Evolutionary conservation across 2,797 vertebrate genomes (phyloP).

Genomic region (Xerus rutilus): DNA sequence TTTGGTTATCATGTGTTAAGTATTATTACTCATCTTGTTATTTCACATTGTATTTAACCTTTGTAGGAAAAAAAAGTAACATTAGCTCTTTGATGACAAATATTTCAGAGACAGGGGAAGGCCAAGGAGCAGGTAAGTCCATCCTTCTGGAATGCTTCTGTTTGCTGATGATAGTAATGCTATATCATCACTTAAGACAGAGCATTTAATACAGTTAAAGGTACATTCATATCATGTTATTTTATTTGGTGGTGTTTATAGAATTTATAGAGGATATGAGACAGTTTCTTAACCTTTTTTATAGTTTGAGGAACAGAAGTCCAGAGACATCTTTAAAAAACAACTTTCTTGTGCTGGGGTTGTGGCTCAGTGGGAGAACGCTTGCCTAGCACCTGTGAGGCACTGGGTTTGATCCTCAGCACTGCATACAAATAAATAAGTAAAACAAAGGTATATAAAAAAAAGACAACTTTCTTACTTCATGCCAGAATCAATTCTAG

Average conservation of each 20-base stretch:
- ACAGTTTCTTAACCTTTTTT: neutral
- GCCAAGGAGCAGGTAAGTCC: neutral
- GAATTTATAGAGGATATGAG: neutral
- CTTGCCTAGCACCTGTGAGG: too few species aligned
- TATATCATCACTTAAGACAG: neutral
- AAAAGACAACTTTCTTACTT: neutral
- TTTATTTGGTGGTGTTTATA: neutral
- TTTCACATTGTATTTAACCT: slow-evolving; percentile 31
- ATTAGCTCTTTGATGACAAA: neutral
- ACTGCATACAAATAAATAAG: too few species aligned
- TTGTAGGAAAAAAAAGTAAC: neutral
- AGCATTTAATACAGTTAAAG: neutral
- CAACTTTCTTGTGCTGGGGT: neutral
- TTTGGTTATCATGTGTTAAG: neutral
- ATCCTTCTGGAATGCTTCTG: neutral
- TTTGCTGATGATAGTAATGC: neutral
- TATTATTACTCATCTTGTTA: slow-evolving; percentile 23
- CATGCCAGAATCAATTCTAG: neutral
- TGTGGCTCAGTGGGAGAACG: too few species aligned
- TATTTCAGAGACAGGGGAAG: neutral
- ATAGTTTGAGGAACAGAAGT: slow-evolving; percentile 27
- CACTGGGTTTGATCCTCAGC: too few species aligned
- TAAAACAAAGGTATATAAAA: too few species aligned
- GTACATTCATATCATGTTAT: neutral
- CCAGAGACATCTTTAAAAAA: slow-evolving; percentile 12